A percentile compares a stretch with the other conserved stretches of the same genome.
These are phyloP conservation scores for Micronycteris hirsuta DNA, from an alignment of 2,113 vertebrate species.

Conservation along the genomic window DNA sequence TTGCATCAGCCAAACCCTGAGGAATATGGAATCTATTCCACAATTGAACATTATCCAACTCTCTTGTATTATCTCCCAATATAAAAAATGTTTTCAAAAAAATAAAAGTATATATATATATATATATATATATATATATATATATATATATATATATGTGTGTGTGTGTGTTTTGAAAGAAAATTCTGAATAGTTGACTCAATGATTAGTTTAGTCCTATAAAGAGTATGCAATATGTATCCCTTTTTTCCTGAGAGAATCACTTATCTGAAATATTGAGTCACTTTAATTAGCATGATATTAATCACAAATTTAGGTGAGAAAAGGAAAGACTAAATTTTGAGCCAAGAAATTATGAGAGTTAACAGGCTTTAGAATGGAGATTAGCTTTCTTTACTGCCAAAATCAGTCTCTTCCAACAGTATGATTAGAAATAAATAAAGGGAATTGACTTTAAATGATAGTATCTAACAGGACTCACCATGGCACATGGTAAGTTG, in stretches of 20 bases:
- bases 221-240: not conserved
- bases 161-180: not conserved
- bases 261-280: not conserved
- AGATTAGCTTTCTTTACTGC: not conserved
- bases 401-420: not conserved
- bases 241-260: not conserved
- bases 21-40: not conserved
- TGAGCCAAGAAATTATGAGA: not conserved
- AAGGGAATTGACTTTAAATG: not conserved
- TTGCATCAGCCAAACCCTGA: not conserved
- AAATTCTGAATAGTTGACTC: not conserved
- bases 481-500: not conserved
- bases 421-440: not conserved
- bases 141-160: no score
- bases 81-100: not conserved
- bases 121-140: no score
- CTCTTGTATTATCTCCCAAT: not conserved
- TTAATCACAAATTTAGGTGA: not conserved
- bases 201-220: not conserved
- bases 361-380: not conserved
- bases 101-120: not conserved
- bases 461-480: not conserved
- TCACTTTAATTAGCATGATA: not conserved
- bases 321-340: not conserved
- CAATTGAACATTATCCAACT: not conserved